Evolutionary conservation across 1,140 invertebrate genomes (phyloP), one percentile per base, ranked within the genome.

Genomic region (Drosophila hydei): DNA sequence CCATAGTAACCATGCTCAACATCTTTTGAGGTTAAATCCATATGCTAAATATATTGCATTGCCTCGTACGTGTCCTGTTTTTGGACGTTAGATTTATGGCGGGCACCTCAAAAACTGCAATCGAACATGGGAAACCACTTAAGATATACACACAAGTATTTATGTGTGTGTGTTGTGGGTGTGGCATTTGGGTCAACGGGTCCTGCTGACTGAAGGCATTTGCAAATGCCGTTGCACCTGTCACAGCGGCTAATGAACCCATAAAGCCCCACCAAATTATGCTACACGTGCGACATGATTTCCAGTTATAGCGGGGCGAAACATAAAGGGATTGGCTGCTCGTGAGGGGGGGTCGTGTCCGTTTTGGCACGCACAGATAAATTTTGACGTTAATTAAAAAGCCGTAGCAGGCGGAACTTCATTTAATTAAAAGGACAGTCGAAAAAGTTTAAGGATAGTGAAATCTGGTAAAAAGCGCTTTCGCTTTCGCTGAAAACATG

Each of bases 81-180:
- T 81, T 62, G 62, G 47, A 43, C 30, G 7, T 27, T 52, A 60
- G 84, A 88, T 88, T 88, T 88, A 88, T 79, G 75, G 60, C 8
- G 52, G 43, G 51, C 64, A 59, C 43, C 40, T 60, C 68, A 50
- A 67, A 55, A 88, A 87, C 68, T 87, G 83, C 83, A 87, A 69
- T 63, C 83, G 62, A 88, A 87, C 83, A 88, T 88, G 75, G 75
- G 88, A 88, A 88, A 47, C 72, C 83, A 88, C 83, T 87, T 87
- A 81, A 64, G 52, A 52, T 42, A 55, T 8, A 72, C 48, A 43
- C 23, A 33, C 19, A 55, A 12, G n/a, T 21, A 3, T 21, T 8
- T 23, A 14, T 11, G 14, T 36, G 47, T 56, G 23, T 18, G 36
- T 42, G 11, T 14, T 42, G 58, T 69, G 62, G 69, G 69, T 67